Conservation (phyloP, 2,113 vertebrate genomes). For the Penelope pileata region DNA sequence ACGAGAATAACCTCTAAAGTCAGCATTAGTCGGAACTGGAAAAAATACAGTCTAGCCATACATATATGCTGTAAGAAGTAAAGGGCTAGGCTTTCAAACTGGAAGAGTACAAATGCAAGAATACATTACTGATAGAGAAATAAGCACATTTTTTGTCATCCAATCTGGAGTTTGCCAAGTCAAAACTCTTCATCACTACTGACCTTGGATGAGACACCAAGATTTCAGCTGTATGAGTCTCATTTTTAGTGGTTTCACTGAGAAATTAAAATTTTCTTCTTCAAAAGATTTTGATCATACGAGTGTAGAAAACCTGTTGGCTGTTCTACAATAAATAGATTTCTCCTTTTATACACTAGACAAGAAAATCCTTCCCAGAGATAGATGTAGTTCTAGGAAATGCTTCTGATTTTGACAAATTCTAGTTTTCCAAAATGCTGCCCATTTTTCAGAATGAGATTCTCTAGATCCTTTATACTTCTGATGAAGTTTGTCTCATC, state of each 20-base stretch:
- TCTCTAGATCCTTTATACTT: neutral
- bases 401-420: neutral
- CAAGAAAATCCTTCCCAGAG: neutral
- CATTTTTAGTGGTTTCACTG: neutral
- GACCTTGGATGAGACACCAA: neutral
- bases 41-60: neutral
- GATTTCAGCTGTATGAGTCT: neutral
- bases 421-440: neutral
- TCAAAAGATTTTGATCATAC: neutral
- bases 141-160: neutral
- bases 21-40: neutral
- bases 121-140: neutral
- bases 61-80: neutral
- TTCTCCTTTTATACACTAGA: neutral
- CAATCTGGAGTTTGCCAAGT: neutral
- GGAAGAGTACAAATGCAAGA: neutral
- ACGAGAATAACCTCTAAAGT: neutral
- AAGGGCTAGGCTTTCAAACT: neutral
- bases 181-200: neutral
- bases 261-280: neutral
- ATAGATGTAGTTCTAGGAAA: neutral
- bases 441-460: neutral
- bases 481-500: rapidly evolving
- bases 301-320: neutral
- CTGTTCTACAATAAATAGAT: neutral